phyloP scores from a whole-genome alignment of 2,797 vertebrate genomes.

The Astyanax mexicanus region DNA sequence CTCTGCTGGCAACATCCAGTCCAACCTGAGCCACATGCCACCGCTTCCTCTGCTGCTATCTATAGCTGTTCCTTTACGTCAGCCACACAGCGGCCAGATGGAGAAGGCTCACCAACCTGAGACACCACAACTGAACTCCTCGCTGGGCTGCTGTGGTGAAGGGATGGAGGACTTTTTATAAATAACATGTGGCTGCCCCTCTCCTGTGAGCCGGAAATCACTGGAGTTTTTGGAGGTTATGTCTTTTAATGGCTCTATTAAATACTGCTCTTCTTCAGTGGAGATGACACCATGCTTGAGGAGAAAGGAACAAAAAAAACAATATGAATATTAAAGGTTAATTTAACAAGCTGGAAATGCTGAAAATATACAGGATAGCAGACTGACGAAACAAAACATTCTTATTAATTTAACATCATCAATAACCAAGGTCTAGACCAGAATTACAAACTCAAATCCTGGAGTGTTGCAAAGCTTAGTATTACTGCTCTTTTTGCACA shows the following conservation, averaged over 20 bases:
- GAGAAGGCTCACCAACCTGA: slow-evolving; percentile 87
- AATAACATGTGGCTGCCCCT: slow-evolving; percentile 96
- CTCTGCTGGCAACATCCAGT: neutral
- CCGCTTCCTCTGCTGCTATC: slow-evolving; percentile 75
- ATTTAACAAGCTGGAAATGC: slow-evolving; percentile 20
- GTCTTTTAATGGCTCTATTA: slow-evolving; percentile 98
- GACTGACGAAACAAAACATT: neutral
- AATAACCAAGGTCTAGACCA: neutral
- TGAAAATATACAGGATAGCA: neutral
- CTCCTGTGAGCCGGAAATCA: slow-evolving; percentile 84
- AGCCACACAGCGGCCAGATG: slow-evolving; percentile 71
- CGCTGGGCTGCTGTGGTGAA: slow-evolving; percentile 85
- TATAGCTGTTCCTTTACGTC: slow-evolving; percentile 73
- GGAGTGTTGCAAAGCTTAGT: neutral
- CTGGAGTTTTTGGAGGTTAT: slow-evolving; percentile 85
- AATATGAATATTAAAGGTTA: slow-evolving; percentile 12
- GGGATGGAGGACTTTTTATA: slow-evolving; percentile 96
- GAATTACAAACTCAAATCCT: neutral
- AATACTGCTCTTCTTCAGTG: slow-evolving; percentile 98
- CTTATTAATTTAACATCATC: neutral
- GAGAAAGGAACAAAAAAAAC: slow-evolving; percentile 53
- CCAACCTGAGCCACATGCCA: slow-evolving; percentile 45
- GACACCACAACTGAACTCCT: slow-evolving; percentile 92
- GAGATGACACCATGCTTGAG: slow-evolving; percentile 96
- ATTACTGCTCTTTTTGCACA: too few relatives aligned